Evolutionary conservation across 2,797 vertebrate genomes (phyloP).

Genomic region (Gouania willdenowi): DNA sequence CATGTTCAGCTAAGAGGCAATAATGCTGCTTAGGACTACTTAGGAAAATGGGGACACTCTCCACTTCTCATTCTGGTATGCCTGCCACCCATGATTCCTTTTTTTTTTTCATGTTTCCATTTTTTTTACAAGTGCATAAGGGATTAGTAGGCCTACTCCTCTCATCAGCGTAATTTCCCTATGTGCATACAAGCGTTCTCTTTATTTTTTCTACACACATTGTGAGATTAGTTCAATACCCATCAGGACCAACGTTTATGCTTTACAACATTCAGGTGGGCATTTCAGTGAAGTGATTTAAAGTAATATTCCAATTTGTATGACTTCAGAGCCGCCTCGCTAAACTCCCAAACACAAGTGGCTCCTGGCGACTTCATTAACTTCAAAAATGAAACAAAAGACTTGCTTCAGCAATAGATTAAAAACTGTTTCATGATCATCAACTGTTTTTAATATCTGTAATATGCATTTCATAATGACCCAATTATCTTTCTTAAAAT

Average conservation of each 20-base stretch:
- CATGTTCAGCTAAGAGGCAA: conserved; percentile 67
- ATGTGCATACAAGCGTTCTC: conserved; percentile 16
- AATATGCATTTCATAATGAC: conserved; percentile 19
- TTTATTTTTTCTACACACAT: conserved; percentile 1
- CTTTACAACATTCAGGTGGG: conserved; percentile 23
- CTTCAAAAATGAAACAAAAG: no score
- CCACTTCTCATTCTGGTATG: conserved; percentile 37
- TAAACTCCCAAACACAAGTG: conserved; percentile 26
- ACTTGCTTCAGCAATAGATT: no score
- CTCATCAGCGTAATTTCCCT: conserved; percentile 46
- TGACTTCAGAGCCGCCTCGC: conserved; percentile 15
- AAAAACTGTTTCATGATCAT: no score
- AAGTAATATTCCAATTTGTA: conserved; percentile 9
- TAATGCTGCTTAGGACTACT: conserved; percentile 72
- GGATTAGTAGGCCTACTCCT: conserved; percentile 44
- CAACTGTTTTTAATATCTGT: conserved; percentile 14
- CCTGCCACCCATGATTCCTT: conserved; percentile 41
- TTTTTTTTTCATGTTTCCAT: conserved; percentile 4
- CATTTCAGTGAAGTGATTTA: conserved; percentile 29
- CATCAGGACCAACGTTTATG: neutral
- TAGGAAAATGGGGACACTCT: conserved; percentile 64
- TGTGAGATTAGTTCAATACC: conserved; percentile 2
- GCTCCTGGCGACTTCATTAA: conserved; percentile 37
- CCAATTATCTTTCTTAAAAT: conserved; percentile 35
- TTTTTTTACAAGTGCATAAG: conserved; percentile 30